Evolutionary conservation across 2,113 vertebrate genomes (phyloP).

Genomic region (Hemiscyllium ocellatum): DNA sequence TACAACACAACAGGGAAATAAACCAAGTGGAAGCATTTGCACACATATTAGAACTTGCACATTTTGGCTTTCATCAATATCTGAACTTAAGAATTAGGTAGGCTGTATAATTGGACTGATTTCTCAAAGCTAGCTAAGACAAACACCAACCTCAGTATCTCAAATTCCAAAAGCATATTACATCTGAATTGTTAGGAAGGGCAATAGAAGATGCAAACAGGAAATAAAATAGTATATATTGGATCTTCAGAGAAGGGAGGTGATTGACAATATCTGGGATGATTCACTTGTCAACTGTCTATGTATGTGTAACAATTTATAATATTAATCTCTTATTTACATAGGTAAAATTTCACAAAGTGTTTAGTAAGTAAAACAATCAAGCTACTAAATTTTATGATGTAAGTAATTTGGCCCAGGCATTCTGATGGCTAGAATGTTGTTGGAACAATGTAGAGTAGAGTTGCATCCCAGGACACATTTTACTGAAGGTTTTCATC

Average conservation of each 20-base stretch:
- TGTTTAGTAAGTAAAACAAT: not conserved
- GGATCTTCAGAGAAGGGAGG: too few relatives aligned
- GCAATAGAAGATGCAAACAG: not conserved
- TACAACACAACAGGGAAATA: not conserved
- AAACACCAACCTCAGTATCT: not conserved
- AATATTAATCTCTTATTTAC: not conserved
- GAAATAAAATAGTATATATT: not conserved
- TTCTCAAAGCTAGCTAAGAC: not conserved
- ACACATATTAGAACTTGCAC: not conserved
- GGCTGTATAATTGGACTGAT: not conserved
- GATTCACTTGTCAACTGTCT: not conserved
- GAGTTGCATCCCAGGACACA: too few relatives aligned
- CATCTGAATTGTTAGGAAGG: not conserved
- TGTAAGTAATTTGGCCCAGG: not conserved
- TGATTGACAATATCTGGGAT: too few relatives aligned
- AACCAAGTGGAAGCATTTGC: not conserved
- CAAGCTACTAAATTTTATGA: not conserved
- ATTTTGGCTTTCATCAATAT: not conserved
- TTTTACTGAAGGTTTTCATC: too few relatives aligned
- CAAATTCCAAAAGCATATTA: not conserved
- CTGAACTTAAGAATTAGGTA: not conserved
- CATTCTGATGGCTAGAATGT: too few relatives aligned
- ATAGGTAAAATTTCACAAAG: not conserved
- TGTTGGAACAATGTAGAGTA: too few relatives aligned
- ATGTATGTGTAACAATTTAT: not conserved